phyloP scores from a whole-genome alignment of 2,797 vertebrate species.

The Anguilla anguilla region DNA sequence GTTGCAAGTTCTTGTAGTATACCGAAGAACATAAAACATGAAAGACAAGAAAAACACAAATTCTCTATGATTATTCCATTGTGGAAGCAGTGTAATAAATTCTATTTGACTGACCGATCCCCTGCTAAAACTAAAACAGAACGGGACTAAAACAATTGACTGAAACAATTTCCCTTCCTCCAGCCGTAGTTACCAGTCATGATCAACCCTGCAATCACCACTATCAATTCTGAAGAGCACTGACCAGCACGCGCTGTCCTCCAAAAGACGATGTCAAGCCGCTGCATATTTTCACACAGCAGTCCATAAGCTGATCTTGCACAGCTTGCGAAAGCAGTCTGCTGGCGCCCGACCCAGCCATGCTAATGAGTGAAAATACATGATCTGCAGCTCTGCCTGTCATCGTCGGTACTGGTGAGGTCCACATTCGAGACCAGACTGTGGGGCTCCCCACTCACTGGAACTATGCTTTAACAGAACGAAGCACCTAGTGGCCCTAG shows the following conservation, averaged over 20 bases:
- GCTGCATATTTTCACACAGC: not conserved
- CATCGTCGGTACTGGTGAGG: not conserved
- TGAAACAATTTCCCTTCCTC: not conserved
- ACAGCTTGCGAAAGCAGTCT: not conserved
- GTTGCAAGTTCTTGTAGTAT: not conserved
- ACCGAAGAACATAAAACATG: not conserved
- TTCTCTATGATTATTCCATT: not conserved
- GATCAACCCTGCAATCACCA: not conserved
- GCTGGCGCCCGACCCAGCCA: not conserved
- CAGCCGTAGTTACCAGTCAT: not conserved
- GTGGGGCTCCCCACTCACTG: not conserved
- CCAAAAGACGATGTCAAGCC: not conserved
- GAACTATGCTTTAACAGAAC: not conserved
- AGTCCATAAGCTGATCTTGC: not conserved
- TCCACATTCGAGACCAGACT: not conserved
- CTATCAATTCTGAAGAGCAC: not conserved
- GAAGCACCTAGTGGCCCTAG: not conserved
- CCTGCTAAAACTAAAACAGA: conserved; percentile 8
- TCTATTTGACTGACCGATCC: conserved; percentile 11
- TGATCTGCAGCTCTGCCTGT: not conserved
- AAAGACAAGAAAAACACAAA: not conserved
- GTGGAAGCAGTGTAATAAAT: not conserved
- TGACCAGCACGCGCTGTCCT: not conserved
- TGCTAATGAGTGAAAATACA: not conserved
- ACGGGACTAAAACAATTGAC: not conserved